A percentile compares a stretch with the other conserved stretches of the same genome.
Conservation (phyloP, 2,888 invertebrate species). For the Apodemia zela region DNA sequence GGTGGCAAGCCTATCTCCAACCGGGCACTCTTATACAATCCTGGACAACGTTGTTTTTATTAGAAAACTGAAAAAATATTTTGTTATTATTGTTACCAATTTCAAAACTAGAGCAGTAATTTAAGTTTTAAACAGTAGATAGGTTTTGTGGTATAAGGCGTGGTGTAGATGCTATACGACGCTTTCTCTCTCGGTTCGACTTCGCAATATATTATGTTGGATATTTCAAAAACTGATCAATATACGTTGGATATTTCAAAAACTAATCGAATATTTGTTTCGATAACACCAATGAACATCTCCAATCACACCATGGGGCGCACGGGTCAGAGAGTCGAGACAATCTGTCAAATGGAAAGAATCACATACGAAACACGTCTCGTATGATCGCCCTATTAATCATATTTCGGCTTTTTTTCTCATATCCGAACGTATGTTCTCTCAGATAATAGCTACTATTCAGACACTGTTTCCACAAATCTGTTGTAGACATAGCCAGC, state of each 20-base stretch:
- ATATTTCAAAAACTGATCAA: background rate
- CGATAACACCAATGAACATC: slow-evolving; percentile 47
- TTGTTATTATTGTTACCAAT: too few relatives aligned
- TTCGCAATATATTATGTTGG: too few relatives aligned
- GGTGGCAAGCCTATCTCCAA: too few relatives aligned
- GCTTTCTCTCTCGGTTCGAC: too few relatives aligned
- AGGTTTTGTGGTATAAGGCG: too few relatives aligned
- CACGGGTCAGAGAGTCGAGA: slow-evolving; percentile 75
- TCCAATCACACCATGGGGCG: slow-evolving; percentile 72
- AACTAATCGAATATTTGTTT: background rate
- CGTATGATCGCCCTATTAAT: slow-evolving; percentile 72
- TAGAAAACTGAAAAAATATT: too few relatives aligned
- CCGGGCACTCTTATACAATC: too few relatives aligned
- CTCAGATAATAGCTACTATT: slow-evolving; percentile 71
- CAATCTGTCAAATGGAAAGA: slow-evolving; percentile 78
- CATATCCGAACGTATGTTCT: slow-evolving; percentile 73
- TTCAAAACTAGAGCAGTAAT: too few relatives aligned
- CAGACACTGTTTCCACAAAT: slow-evolving; percentile 49
- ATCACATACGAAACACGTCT: slow-evolving; percentile 69
- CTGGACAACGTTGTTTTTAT: too few relatives aligned
- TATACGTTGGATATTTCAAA: background rate
- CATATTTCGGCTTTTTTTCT: slow-evolving; percentile 76
- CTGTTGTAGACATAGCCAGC: slow-evolving; percentile 5
- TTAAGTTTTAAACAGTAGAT: too few relatives aligned
- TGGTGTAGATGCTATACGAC: too few relatives aligned